Percentiles rank a stretch among this genome's conserved stretches.
These are phyloP conservation scores for Euura saliciscinereae DNA, from an alignment of 1,140 invertebrate genomes.

Conservation along the genomic window DNA sequence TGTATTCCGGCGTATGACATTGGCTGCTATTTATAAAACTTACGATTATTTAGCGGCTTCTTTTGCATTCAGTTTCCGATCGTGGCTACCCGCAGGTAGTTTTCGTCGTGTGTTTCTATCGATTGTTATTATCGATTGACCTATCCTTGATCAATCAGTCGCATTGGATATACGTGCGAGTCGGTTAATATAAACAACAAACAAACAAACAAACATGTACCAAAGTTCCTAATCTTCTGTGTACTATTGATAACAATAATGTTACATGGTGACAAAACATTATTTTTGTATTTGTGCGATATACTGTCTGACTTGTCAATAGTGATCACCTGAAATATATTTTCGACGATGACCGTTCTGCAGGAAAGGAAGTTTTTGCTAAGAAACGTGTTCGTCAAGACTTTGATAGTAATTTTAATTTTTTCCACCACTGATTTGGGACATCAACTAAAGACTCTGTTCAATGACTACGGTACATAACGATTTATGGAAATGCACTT, in stretches of 20 bases:
- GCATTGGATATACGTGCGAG: too few relatives aligned
- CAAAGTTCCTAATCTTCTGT: not conserved
- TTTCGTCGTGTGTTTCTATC: too few relatives aligned
- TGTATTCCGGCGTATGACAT: not conserved
- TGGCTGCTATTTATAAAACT: conserved; percentile 2
- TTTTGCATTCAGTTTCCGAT: not conserved
- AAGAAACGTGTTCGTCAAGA: not conserved
- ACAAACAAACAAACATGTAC: too few relatives aligned
- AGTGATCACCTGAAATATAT: not conserved
- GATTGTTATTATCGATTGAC: too few relatives aligned
- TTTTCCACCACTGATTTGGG: conserved; percentile 1
- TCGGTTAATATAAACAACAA: too few relatives aligned
- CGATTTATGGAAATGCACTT: not conserved
- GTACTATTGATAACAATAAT: not conserved
- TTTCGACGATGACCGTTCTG: not conserved
- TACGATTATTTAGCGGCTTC: not conserved
- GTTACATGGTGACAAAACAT: not conserved
- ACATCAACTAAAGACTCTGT: not conserved
- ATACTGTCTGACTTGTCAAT: not conserved
- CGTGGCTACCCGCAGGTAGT: not conserved
- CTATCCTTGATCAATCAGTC: too few relatives aligned
- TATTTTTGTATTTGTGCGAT: not conserved
- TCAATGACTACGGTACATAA: not conserved
- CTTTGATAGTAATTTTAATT: not conserved
- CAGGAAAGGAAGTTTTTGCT: not conserved